Base-by-base conservation (phyloP, 2,113 vertebrate species). In the Mugil cephalus region DNA sequence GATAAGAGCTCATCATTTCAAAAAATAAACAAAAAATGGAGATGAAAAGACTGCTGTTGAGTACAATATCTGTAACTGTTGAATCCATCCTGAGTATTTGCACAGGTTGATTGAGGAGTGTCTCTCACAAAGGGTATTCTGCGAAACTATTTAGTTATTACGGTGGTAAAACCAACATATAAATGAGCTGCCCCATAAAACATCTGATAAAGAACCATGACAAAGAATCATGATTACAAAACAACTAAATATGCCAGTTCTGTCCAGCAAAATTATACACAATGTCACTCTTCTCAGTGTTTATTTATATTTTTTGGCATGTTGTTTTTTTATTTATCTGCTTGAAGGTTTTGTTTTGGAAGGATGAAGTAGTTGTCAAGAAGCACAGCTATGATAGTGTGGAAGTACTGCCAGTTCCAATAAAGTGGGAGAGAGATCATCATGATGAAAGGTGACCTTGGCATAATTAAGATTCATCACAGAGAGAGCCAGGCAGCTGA, bases 391-490 rank as follows among this genome's bases (percentile, higher is more conserved):
- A 92, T 93, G 90, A 94, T 91, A 87, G 92, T 81, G 89, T 89
- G 91, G 89, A 93, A 93, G 87, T 68, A 81, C 91, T 94, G 94
- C 93, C 93, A 94, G 91, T 91, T 94, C 83, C 91, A 93, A 94
- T 95, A 93, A 93, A 89, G 85, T 65, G 13, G 87, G 88, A 75
- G 91, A 88, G 91, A 87, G 83, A 93, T 94, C 93, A 93, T 62
- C 58, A 36, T 75, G 90, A 91, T 92, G 91, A 94, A 91, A 93
- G 93, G 93, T 95, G 94, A 94, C 94, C 93, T 95, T 94, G 93
- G 89, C 84, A 89, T 94, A 93, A 95, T 94, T 94, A 91, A 94
- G 92, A 95, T 95, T 94, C 92, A 94, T 94, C 92, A 92, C 91
- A 83, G 87, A 80, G 77, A 90, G 89, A 87, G 85, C 85, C 77